Percentiles rank a stretch among this genome's conserved stretches.
These are phyloP conservation scores for Oryzias woworae DNA, from an alignment of 2,113 vertebrate genomes.

Conservation along the genomic window DNA sequence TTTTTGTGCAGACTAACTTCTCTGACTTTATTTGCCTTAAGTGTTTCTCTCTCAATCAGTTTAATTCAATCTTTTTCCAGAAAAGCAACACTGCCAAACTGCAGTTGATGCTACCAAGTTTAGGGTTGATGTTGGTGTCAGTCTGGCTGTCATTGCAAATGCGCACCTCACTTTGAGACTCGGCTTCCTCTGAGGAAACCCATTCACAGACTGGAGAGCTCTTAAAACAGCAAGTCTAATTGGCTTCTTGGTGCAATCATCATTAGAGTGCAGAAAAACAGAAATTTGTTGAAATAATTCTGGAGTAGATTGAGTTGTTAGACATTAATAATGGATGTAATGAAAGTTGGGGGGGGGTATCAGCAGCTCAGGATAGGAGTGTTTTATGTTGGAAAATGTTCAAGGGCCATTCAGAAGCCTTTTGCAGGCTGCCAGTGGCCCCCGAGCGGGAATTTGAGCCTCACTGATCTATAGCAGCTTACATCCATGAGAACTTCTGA, in stretches of 20 bases:
- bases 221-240: constrained; percentile 17
- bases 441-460: constrained; percentile 40
- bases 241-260: constrained; percentile 4
- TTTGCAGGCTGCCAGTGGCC: constrained; percentile 44
- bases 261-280: constrained; percentile 3
- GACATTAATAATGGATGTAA: constrained; percentile 32
- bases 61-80: no score
- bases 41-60: no score
- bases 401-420: constrained; percentile 56
- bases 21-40: no score
- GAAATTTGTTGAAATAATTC: constrained; percentile 11
- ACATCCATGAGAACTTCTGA: constrained; percentile 46
- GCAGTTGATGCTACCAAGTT: no score
- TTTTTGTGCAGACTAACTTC: neutral
- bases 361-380: constrained; percentile 11
- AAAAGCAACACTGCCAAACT: no score
- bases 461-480: constrained; percentile 41
- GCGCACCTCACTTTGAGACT: neutral
- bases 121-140: neutral
- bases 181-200: neutral
- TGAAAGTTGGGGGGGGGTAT: neutral
- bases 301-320: constrained; percentile 18
- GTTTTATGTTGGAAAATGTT: constrained; percentile 44
- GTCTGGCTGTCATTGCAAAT: neutral
- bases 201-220: constrained; percentile 7